These are phyloP conservation scores for Elmis aenea DNA, from an alignment of 2,888 invertebrate species.

Conservation along the genomic window DNA sequence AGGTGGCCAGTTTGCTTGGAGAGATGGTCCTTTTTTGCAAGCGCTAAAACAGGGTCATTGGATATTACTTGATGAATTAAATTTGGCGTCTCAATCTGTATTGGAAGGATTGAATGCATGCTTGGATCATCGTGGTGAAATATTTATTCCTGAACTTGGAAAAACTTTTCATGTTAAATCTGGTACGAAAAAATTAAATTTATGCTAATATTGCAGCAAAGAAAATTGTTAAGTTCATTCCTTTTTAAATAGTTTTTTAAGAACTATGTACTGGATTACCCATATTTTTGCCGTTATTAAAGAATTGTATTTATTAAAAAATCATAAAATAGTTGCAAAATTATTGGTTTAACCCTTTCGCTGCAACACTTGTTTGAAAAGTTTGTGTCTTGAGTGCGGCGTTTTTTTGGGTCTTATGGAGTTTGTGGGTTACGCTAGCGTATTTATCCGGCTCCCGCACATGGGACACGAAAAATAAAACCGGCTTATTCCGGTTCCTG, in stretches of 20 bases:
- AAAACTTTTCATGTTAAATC: conserved; percentile 73
- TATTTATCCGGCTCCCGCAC: too few species aligned
- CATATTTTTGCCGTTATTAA: neutral
- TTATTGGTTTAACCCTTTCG: neutral
- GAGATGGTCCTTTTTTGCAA: conserved; percentile 90
- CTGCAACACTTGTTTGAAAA: too few species aligned
- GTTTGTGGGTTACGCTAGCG: too few species aligned
- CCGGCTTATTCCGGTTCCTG: too few species aligned
- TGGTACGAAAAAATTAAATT: conserved; percentile 22
- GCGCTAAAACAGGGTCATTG: conserved; percentile 92
- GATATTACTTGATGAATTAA: conserved; percentile 96
- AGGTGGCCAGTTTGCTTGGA: conserved; percentile 89
- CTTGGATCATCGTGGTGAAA: conserved; percentile 93
- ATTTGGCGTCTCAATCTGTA: conserved; percentile 97
- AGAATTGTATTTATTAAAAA: conserved; percentile 1
- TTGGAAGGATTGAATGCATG: conserved; percentile 98
- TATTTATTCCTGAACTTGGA: conserved; percentile 92
- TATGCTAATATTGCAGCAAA: too few species aligned
- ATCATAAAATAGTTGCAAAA: neutral
- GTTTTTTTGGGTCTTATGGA: too few species aligned
- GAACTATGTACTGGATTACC: neutral
- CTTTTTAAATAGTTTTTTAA: too few species aligned
- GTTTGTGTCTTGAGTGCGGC: too few species aligned
- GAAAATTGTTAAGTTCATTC: too few species aligned
- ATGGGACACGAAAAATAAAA: too few species aligned